phyloP scores from a whole-genome alignment of 2,797 vertebrate species.

The Amblyraja radiata region DNA sequence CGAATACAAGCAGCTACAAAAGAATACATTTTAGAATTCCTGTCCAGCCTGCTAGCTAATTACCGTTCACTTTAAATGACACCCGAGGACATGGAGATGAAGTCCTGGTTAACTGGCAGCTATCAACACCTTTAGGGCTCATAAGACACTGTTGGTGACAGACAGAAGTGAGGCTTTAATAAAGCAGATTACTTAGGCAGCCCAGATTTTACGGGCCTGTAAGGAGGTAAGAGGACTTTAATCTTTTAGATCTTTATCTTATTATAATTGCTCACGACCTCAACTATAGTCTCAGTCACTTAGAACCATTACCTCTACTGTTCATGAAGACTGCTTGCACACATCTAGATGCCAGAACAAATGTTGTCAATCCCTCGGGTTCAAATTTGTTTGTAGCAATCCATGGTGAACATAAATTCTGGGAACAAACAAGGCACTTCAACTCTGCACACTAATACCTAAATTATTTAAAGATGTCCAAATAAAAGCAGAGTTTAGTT shows the following conservation, averaged over 20 bases:
- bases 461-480: too few relatives aligned
- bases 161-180: neutral
- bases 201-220: conserved; percentile 35
- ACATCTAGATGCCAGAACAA: neutral
- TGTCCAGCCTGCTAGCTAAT: conserved; percentile 15
- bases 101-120: conserved; percentile 9
- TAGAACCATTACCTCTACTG: neutral
- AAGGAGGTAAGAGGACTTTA: conserved; percentile 61
- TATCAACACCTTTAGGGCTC: neutral
- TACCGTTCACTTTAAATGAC: conserved; percentile 10
- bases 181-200: conserved; percentile 23
- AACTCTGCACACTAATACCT: neutral
- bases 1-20: neutral
- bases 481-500: too few relatives aligned
- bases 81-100: conserved; percentile 11
- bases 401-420: neutral
- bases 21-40: neutral
- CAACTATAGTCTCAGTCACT: neutral
- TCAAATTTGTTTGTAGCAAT: neutral
- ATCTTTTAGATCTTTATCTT: conserved; percentile 70
- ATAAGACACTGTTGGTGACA: neutral
- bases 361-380: neutral
- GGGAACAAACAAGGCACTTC: neutral
- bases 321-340: neutral
- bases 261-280: conserved; percentile 59